Percentiles rank a stretch among this genome's conserved stretches.
Conservation (phyloP, 2,797 vertebrate species). For the Falco berigora region DNA sequence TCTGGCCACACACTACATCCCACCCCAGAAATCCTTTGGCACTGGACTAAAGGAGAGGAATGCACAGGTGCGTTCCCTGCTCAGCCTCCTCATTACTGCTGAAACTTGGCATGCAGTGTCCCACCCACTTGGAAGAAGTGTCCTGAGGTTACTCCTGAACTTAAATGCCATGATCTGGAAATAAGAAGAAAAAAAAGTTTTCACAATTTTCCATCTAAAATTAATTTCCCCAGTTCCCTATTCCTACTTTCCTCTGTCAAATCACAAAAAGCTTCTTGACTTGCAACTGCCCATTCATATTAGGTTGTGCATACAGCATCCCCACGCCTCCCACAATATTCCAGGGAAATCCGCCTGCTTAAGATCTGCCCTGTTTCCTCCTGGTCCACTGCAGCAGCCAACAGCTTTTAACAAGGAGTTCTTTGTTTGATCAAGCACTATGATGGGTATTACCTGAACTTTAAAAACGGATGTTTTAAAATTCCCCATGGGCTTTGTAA, state of each 20-base stretch:
- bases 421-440: neutral
- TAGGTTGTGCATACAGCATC: neutral
- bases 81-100: neutral
- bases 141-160: slow-evolving; percentile 4
- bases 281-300: neutral
- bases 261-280: neutral
- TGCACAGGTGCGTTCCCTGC: neutral
- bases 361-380: neutral
- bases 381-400: neutral
- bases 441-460: neutral
- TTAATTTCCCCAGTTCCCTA: neutral
- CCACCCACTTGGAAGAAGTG: slow-evolving; percentile 9
- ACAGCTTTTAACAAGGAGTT: neutral
- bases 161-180: neutral
- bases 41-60: neutral
- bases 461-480: neutral
- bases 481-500: neutral
- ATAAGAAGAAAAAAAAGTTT: neutral
- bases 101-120: neutral
- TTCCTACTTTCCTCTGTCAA: neutral
- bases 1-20: neutral
- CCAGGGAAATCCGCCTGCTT: neutral
- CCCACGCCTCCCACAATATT: neutral
- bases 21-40: neutral
- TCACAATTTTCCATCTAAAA: neutral